Evolutionary conservation across 2,888 invertebrate species (phyloP), one percentile per base, ranked within the genome.

Genomic region (Strigamia maritima): DNA sequence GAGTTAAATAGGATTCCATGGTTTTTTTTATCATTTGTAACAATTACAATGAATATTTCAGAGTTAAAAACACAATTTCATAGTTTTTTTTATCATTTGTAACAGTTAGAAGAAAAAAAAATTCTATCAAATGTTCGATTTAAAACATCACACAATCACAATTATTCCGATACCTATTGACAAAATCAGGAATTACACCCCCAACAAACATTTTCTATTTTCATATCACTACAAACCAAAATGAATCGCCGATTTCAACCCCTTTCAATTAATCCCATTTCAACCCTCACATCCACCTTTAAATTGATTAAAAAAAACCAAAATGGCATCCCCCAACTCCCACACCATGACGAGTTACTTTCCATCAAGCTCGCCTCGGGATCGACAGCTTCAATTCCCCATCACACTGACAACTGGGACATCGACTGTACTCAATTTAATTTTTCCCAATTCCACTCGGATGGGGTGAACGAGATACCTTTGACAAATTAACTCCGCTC

Each of bases 361-460:
- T 44, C 60, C 22, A 60, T 60, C 60, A 60, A 60, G 16, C 54
- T 12, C 7, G 54, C 54, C 54, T 54, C 16, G 54, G 54, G 54
- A 54, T 54, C 54, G 54, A n/a, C 60, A 60, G 24, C 22, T 60
- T 19, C 60, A 60, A 60, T 60, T 60, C 60, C 60, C 60, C 60
- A 60, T 60, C 60, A 60, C 19, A 19, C 60, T 19, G 60, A 60
- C 60, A 60, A 19, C 16, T 16, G 60, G 60, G 60, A 60, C 60
- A 60, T 60, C 22, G 19, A 60, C 12, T 44, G 22, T 19, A 60
- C 22, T 60, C 49, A 49, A 49, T 49, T 49, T 49, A 49, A 49
- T 49, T 49, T 49, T 49, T 49, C 49, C 12, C 16, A 49, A 49
- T 49, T 49, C 49, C 49, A 49, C 49, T 49, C 49, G 49, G n/a